Conservation (phyloP, 2,888 invertebrate species). For the Hedya salicella region DNA sequence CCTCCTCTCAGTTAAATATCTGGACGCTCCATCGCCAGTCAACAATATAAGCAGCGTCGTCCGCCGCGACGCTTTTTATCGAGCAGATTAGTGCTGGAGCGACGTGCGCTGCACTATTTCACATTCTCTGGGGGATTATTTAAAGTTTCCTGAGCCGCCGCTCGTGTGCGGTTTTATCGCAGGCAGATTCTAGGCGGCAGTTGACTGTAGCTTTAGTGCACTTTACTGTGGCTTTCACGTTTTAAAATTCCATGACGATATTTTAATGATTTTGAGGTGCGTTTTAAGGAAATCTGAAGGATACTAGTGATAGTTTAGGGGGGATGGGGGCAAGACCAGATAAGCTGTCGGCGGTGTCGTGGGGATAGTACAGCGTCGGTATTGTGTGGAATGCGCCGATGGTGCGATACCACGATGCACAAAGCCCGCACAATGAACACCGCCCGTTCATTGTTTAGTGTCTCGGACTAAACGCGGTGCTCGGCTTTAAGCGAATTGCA, state of each 20-base stretch:
- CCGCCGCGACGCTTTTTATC: constrained; percentile 65
- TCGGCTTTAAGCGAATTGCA: constrained; percentile 67
- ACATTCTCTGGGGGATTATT: constrained; percentile 67
- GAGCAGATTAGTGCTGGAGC: constrained; percentile 64
- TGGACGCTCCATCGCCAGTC: constrained; percentile 68
- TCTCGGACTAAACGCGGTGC: constrained; percentile 69
- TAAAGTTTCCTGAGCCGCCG: constrained; percentile 60
- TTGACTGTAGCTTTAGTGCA: constrained; percentile 48
- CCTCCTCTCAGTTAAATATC: constrained; percentile 68
- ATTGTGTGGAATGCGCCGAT: constrained; percentile 62
- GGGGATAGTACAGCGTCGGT: constrained; percentile 52
- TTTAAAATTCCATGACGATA: constrained; percentile 38
- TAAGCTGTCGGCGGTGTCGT: constrained; percentile 52
- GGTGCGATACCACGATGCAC: constrained; percentile 68
- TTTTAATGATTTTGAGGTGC: constrained; percentile 35
- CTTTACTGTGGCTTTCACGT: constrained; percentile 38
- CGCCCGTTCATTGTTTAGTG: constrained; percentile 70
- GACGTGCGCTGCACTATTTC: constrained; percentile 64
- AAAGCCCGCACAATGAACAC: constrained; percentile 75
- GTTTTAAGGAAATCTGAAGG: constrained; percentile 35
- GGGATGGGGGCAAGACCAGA: constrained; percentile 47
- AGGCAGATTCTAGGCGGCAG: constrained; percentile 52
- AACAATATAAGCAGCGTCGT: constrained; percentile 65
- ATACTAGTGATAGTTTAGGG: constrained; percentile 38
- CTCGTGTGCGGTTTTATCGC: constrained; percentile 54